Evolutionary conservation across 30 jellyfish, hydroid and myxozoan species (phyloP).

Genomic region (Chrysaora quinquecirrha): DNA sequence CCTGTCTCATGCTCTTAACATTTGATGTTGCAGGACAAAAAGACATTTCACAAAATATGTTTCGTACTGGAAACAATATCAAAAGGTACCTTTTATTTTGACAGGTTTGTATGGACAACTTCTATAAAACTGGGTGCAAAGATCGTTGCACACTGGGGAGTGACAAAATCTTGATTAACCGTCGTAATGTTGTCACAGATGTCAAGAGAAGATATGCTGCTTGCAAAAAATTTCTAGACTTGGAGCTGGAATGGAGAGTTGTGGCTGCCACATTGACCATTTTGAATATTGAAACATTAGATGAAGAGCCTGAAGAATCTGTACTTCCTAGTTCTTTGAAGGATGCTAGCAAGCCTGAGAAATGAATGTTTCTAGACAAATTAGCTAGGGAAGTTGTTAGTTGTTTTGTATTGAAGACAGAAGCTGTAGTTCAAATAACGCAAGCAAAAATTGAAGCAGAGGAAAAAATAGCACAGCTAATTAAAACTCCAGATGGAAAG

Average conservation of each 20-base stretch:
- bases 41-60: not conserved
- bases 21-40: no score
- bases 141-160: not conserved
- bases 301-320: slow-evolving; percentile 17
- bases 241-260: slow-evolving; percentile 14
- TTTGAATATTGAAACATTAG: not conserved
- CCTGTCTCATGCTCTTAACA: no score
- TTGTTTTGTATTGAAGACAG: not conserved
- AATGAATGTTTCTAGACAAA: not conserved
- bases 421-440: not conserved
- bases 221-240: not conserved
- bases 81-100: no score
- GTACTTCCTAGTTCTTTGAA: not conserved
- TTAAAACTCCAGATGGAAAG: not conserved
- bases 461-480: no score
- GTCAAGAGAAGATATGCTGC: slow-evolving; percentile 21
- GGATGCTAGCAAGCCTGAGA: not conserved
- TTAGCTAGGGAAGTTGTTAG: not conserved
- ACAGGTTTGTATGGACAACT: slow-evolving; percentile 10
- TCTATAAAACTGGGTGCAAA: not conserved
- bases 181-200: slow-evolving; percentile 1
- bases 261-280: slow-evolving; percentile 25
- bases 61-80: not conserved
- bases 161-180: not conserved
- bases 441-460: not conserved